These are phyloP conservation scores for Clepsis dumicolana DNA, from an alignment of 2,888 invertebrate species.

Conservation along the genomic window DNA sequence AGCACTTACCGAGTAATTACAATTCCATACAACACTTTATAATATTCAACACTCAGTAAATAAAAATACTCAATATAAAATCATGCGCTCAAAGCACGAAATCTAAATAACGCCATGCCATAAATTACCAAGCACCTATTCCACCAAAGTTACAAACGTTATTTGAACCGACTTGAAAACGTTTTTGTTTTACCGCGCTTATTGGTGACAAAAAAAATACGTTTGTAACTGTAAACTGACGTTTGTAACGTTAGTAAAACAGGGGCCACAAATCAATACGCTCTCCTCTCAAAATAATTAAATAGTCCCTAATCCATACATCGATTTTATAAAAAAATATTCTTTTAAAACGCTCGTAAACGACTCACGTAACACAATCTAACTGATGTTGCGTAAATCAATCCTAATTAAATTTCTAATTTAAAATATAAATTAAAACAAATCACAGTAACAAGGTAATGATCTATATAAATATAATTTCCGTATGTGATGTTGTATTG, in stretches of 20 bases:
- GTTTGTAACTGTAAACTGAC: too few relatives aligned
- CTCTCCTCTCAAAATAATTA: slow-evolving; percentile 33
- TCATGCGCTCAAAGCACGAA: slow-evolving; percentile 82
- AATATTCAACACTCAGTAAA: slow-evolving; percentile 71
- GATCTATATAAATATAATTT: slow-evolving; percentile 62
- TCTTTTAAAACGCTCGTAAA: slow-evolving; percentile 58
- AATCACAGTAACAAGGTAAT: slow-evolving; percentile 83
- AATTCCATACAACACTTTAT: slow-evolving; percentile 72
- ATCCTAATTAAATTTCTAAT: slow-evolving; percentile 60
- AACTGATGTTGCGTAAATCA: slow-evolving; percentile 66
- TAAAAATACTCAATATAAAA: slow-evolving; percentile 75
- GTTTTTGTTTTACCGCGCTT: too few relatives aligned
- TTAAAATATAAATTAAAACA: slow-evolving; percentile 72
- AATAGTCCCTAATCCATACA: slow-evolving; percentile 38
- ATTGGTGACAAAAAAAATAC: too few relatives aligned
- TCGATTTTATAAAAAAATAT: slow-evolving; percentile 57
- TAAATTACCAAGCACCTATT: too few relatives aligned
- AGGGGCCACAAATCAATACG: slow-evolving; percentile 52
- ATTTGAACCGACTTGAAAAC: too few relatives aligned
- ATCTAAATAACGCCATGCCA: slow-evolving; percentile 68
- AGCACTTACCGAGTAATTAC: slow-evolving; percentile 64
- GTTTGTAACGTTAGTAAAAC: too few relatives aligned
- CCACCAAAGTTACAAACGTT: too few relatives aligned
- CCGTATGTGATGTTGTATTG: slow-evolving; percentile 64
- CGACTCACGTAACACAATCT: slow-evolving; percentile 54